A percentile compares a stretch with the other conserved stretches of the same genome.
Evolutionary conservation across 2,113 vertebrate species (phyloP).

Genomic region (Phycodurus eques): DNA sequence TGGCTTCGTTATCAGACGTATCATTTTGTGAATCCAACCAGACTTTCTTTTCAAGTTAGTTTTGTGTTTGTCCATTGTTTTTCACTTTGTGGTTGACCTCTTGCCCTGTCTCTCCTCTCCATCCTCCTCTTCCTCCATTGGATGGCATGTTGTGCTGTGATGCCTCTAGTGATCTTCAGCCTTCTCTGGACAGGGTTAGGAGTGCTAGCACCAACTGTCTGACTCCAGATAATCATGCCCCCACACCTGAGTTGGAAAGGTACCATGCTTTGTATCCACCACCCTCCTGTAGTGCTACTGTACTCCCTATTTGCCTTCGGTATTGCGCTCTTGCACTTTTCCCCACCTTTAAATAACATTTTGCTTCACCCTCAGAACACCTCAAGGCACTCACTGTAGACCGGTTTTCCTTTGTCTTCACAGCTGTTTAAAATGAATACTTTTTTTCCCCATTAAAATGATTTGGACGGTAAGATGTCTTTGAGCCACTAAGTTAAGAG

Average conservation of each 20-base stretch:
- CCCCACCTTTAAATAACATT: conserved; percentile 2
- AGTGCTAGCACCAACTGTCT: conserved; percentile 99
- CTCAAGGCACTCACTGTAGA: neutral
- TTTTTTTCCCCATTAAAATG: neutral
- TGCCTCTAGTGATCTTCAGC: conserved; percentile 94
- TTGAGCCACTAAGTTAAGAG: neutral
- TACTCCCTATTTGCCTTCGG: conserved; percentile 28
- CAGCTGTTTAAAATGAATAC: neutral
- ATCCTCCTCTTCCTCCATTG: conserved; percentile 62
- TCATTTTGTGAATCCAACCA: conserved; percentile 49
- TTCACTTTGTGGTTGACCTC: conserved; percentile 75
- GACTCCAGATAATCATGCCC: conserved; percentile 96
- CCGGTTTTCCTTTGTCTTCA: neutral
- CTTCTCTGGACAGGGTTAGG: conserved; percentile 97
- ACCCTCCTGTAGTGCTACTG: conserved; percentile 36
- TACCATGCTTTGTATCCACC: conserved; percentile 85
- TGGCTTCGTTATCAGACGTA: conserved; percentile 26
- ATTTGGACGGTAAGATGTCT: neutral
- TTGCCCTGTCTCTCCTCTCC: conserved; percentile 49
- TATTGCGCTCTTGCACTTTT: conserved; percentile 16
- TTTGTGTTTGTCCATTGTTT: conserved; percentile 81
- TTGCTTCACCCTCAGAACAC: neutral
- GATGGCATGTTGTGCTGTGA: conserved; percentile 83
- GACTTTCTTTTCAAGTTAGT: conserved; percentile 69
- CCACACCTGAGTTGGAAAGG: conserved; percentile 98